These are phyloP conservation scores for Sus cebifrons DNA, from an alignment of 2,797 vertebrate genomes.

Conservation along the genomic window DNA sequence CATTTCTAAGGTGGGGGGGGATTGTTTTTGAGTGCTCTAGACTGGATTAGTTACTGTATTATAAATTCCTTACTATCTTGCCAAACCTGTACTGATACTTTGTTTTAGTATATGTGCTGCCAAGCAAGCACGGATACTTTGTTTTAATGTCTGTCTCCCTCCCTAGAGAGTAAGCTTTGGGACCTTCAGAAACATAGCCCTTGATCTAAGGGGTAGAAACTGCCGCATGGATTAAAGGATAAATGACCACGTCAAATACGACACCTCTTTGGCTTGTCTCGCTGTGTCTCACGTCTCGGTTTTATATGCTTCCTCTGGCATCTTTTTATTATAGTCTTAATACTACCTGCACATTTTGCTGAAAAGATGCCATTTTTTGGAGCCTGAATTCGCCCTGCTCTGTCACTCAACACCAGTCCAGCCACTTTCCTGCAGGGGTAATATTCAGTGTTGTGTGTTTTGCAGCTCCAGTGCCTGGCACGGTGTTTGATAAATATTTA, in stretches of 20 bases:
- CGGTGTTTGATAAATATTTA: background rate
- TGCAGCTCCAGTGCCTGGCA: background rate
- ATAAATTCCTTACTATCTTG: background rate
- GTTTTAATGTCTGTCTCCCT: background rate
- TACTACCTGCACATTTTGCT: background rate
- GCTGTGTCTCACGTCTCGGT: background rate
- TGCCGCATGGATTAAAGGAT: background rate
- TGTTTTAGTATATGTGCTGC: background rate
- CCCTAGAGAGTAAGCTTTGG: background rate
- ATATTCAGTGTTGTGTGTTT: background rate
- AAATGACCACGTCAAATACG: background rate
- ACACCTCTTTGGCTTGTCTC: background rate
- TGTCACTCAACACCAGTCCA: background rate
- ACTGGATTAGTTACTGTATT: slow-evolving; percentile 25
- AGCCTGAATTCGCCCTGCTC: background rate
- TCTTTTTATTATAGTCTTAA: slow-evolving; percentile 8
- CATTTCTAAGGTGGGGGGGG: background rate
- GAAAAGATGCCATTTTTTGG: background rate
- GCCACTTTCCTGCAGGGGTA: too few relatives aligned
- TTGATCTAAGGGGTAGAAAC: background rate
- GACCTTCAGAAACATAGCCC: background rate
- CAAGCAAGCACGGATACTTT: background rate
- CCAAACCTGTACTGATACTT: background rate
- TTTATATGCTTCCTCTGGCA: slow-evolving; percentile 7
- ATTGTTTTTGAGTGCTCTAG: background rate